phyloP scores from a whole-genome alignment of 2,113 vertebrate species.

The Columba janthina region DNA sequence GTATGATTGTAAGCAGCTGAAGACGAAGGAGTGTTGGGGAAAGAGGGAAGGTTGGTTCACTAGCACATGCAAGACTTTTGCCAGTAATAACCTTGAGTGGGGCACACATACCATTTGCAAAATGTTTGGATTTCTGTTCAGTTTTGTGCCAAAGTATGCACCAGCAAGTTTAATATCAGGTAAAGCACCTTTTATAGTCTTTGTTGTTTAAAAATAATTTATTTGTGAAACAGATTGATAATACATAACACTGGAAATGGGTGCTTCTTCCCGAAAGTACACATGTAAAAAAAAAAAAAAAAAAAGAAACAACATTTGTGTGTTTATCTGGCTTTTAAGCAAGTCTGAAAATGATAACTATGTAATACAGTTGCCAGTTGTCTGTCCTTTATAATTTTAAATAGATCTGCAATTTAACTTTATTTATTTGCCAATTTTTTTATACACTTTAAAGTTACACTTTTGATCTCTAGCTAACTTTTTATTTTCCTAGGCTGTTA shows the following conservation, averaged over 20 bases:
- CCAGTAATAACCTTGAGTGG: not conserved
- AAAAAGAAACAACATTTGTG: not conserved
- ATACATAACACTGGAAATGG: slow-evolving; percentile 74
- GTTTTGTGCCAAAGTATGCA: slow-evolving; percentile 18
- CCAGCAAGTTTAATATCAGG: slow-evolving; percentile 32
- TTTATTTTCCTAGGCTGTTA: slow-evolving; percentile 60
- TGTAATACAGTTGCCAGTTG: slow-evolving; percentile 32
- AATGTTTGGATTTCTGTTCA: not conserved
- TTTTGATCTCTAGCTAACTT: slow-evolving; percentile 68
- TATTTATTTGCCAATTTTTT: slow-evolving; percentile 80
- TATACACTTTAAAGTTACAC: slow-evolving; percentile 64
- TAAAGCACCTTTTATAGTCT: slow-evolving; percentile 67
- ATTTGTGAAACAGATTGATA: slow-evolving; percentile 60
- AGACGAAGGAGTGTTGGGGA: not conserved
- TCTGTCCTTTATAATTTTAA: slow-evolving; percentile 65
- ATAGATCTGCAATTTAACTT: slow-evolving; percentile 74
- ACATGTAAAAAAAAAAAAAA: slow-evolving; percentile 24
- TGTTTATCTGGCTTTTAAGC: slow-evolving; percentile 56
- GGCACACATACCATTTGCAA: not conserved
- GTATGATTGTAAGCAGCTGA: not conserved
- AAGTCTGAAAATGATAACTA: slow-evolving; percentile 46
- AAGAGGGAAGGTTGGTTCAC: not conserved
- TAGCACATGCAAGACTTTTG: not conserved
- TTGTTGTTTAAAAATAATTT: slow-evolving; percentile 73
- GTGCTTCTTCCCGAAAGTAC: slow-evolving; percentile 62